Base-by-base conservation (phyloP, 2,113 vertebrate species). In the Coracopsis vasa region DNA sequence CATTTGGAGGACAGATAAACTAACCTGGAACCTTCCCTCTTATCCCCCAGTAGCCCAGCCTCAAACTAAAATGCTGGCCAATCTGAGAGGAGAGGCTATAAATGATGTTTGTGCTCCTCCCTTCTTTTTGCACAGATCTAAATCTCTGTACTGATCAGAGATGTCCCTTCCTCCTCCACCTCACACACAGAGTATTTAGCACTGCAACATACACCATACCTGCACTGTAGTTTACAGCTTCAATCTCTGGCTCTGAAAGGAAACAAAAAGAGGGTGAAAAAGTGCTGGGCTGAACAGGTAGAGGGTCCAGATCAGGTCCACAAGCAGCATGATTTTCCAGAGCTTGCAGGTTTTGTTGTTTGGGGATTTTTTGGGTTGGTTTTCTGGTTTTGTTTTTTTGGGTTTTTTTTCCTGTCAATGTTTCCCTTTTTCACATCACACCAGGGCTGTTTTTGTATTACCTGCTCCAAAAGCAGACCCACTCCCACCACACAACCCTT, bases 201-300 rank as follows among this genome's bases (percentile, higher is more conserved):
- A 83, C 39, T 1, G 5, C 51, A 28, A 44, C 20, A 12, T 3
- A 69, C 45, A 56, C 28, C 23, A 0, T 96, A 97, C 96, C 96
- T 96, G 81, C 16, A 10, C 9, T 4, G 29, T 48, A 35, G 61
- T 37, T 65, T 10, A 18, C 0, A 0, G 50, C 80, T 35, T 74
- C 53, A 37, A 67, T 69, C 23, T 11, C 80, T 10, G 80, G 51
- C 42, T 96, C 96, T 97, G 96, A 89, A 97, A 96, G 44, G 44
- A 88, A 97, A 89, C 16, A 78, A 81, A 81, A 28, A 56, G 28
- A 61, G 3, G 5, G n/a, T 94, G 25, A 95, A 56, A 75, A 51
- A 27, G 23, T 2, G 28, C 16, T 65, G 45, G 21, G 61, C 48
- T 78, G 24, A 77, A 44, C 4, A 80, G 50, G 7, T 4, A 48